Conservation (phyloP, 2,888 invertebrate species). For the Trichopria drosophilae region DNA sequence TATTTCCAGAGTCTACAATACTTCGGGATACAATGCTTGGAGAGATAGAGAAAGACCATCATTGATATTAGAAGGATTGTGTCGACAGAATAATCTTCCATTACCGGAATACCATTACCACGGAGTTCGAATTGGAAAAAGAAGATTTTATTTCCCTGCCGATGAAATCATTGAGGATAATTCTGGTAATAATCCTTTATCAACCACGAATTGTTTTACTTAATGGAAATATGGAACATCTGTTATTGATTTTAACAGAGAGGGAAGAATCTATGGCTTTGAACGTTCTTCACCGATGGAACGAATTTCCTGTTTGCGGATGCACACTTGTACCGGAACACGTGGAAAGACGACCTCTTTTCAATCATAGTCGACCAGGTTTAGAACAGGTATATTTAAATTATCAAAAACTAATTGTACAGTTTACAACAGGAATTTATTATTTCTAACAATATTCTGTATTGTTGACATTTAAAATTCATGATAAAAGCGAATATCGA, state of each 20-base stretch:
- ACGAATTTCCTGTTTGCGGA: constrained; percentile 77
- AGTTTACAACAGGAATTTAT: too few species aligned
- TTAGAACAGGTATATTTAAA: constrained; percentile 66
- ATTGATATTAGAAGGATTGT: constrained; percentile 72
- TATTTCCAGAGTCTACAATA: constrained; percentile 69
- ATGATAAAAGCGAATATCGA: background rate
- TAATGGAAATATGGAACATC: too few species aligned
- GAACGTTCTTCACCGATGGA: constrained; percentile 73
- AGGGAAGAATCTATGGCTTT: constrained; percentile 76
- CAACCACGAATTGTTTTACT: too few species aligned
- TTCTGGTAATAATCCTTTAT: constrained; percentile 21
- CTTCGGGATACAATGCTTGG: constrained; percentile 75
- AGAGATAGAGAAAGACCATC: constrained; percentile 74
- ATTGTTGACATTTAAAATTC: background rate
- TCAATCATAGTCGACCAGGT: constrained; percentile 72
- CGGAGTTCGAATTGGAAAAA: constrained; percentile 62
- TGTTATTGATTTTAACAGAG: too few species aligned
- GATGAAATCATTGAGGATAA: constrained; percentile 16
- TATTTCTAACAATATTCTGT: too few species aligned
- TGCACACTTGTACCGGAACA: constrained; percentile 85
- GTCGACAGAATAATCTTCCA: constrained; percentile 68
- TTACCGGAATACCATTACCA: constrained; percentile 62
- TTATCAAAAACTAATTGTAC: background rate
- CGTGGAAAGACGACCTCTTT: constrained; percentile 83
- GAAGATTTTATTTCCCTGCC: constrained; percentile 48